A percentile compares a stretch with the other conserved stretches of the same genome.
These are phyloP conservation scores for Sylvietta virens DNA, from an alignment of 2,113 vertebrate genomes.

Conservation along the genomic window DNA sequence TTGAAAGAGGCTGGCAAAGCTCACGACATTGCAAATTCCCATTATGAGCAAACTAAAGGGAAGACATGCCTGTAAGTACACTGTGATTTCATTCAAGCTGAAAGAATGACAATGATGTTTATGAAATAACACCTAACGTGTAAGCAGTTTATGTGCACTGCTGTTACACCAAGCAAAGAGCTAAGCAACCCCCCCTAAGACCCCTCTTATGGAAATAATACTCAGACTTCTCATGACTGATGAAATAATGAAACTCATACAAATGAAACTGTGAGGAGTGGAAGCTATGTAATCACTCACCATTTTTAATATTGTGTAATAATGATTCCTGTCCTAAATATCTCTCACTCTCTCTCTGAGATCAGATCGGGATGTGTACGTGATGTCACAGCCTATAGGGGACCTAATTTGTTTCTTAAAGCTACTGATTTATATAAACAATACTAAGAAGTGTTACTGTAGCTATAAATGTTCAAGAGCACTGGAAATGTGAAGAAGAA, in stretches of 20 bases:
- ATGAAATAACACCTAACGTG: background rate
- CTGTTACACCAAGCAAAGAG: background rate
- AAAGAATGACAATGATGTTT: background rate
- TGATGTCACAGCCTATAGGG: background rate
- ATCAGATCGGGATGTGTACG: background rate
- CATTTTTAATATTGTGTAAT: background rate
- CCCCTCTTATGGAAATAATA: background rate
- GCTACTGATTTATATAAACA: background rate
- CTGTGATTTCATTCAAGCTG: background rate
- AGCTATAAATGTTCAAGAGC: background rate
- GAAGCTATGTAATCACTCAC: background rate
- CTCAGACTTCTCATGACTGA: background rate
- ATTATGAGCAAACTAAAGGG: background rate
- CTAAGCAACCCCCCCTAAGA: background rate
- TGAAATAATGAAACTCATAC: background rate
- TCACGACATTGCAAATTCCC: background rate
- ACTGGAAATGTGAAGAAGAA: background rate
- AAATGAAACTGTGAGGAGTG: rapidly evolving
- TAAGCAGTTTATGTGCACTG: background rate
- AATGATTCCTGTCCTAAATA: background rate
- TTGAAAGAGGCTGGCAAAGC: background rate
- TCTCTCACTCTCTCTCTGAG: background rate
- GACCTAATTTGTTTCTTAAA: background rate
- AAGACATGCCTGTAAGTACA: background rate
- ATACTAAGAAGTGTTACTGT: background rate